Base-by-base conservation (phyloP, 2,113 vertebrate genomes). In the Limanda limanda region DNA sequence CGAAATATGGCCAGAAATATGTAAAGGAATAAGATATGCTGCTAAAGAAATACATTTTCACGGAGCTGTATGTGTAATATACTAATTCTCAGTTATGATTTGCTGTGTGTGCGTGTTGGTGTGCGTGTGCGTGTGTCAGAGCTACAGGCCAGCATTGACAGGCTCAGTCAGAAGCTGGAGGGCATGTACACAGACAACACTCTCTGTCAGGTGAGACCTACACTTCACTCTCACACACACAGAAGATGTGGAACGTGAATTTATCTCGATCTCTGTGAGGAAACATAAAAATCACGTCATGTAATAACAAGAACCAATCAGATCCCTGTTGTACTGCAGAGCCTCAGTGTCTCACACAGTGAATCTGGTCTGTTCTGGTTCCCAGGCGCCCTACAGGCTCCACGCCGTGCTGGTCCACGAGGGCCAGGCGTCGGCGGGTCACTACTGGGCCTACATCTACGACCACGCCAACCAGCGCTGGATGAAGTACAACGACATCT, bases 381-480 rank as follows among this genome's bases (percentile, higher is more conserved):
- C 27, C 7, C 81, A 99, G 98, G 96, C 97, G n/a, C 97, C 98
- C 23, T 99, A 99, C 68, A 94, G 81, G 47, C 93, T 99, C 62
- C 98, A 99, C 0, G 97, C 98, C 0, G 98, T 99, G 42, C 92
- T 99, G 2, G 97, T 99, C 3, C 98, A 99, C 0, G 98, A 99
- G 77, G 98, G 98, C 25, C 98, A 99, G 76, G 98, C 98, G 0
- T 97, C 96, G 0, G 96, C 97, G 0, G 98, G 98, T 2, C 98
- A 99, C 86, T 99, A 99, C 92, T 99, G 98, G 98, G 97, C 98
- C n/a, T 99, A 97, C 68, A 93, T 98, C 52, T 97, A 95, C 1
- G 92, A 97, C 88, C 97, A 96, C 31, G 81, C 91, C 27, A 93
- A 94, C 21, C 89, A 93, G n/a, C 93, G 92, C 80, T 99, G 98